These are phyloP conservation scores for Lipotes vexillifer DNA, from an alignment of 2,113 vertebrate genomes.

Conservation along the genomic window DNA sequence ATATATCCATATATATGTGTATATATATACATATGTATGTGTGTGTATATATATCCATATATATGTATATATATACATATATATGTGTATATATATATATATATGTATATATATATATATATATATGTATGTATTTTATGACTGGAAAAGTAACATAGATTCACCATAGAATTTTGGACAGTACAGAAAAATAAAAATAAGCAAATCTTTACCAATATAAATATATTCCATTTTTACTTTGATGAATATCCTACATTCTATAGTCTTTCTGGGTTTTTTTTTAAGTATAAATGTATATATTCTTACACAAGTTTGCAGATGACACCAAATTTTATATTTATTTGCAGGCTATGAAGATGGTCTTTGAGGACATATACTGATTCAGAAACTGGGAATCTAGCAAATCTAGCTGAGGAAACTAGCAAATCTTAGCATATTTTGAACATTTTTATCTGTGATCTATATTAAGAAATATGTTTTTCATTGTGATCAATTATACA, in stretches of 20 bases:
- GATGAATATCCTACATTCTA: not conserved
- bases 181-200: not conserved
- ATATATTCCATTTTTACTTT: not conserved
- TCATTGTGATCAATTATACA: not conserved
- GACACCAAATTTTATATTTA: not conserved
- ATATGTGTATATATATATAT: fast-evolving
- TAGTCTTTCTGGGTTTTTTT: not conserved
- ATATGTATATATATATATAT: too few species aligned
- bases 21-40: too few species aligned
- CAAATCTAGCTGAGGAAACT: not conserved
- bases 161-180: not conserved
- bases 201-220: not conserved
- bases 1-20: not conserved
- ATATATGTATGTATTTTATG: not conserved
- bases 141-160: not conserved
- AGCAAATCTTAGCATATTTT: not conserved
- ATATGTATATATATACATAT: not conserved
- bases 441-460: not conserved
- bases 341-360: not conserved
- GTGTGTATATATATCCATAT: too few species aligned
- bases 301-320: not conserved
- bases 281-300: not conserved
- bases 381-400: not conserved
- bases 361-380: not conserved
- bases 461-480: not conserved